phyloP scores from a whole-genome alignment of 30 jellyfish, hydroid and myxozoan genomes.

The Chrysaora quinquecirrha region DNA sequence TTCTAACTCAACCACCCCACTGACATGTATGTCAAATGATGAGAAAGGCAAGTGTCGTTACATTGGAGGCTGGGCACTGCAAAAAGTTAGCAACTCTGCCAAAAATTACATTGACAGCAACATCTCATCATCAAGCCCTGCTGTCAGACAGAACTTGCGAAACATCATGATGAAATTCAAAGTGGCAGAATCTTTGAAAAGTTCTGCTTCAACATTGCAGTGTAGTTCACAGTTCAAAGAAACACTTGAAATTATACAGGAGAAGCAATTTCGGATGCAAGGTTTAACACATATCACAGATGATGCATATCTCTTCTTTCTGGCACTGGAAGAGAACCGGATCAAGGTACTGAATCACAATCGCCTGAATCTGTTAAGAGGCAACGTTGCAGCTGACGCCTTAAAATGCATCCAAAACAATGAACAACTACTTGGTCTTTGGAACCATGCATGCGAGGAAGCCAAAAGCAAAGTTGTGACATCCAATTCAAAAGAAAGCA shows the following conservation, averaged over 20 bases:
- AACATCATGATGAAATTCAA: neutral
- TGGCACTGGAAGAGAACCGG: slow-evolving; percentile 9
- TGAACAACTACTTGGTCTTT: slow-evolving; percentile 1
- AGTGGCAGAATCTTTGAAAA: slow-evolving; percentile 1
- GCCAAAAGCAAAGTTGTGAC: slow-evolving; percentile 4
- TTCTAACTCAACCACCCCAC: slow-evolving; percentile 1
- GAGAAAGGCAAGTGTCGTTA: slow-evolving; percentile 1
- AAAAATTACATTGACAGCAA: neutral
- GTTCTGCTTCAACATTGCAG: slow-evolving; percentile 1
- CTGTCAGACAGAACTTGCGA: slow-evolving; percentile 3
- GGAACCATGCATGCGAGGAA: slow-evolving; percentile 6
- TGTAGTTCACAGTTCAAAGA: slow-evolving; percentile 2
- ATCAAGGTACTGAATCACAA: slow-evolving; percentile 1
- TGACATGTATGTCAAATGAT: neutral
- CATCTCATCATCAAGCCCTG: slow-evolving; percentile 5
- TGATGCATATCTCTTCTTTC: slow-evolving; percentile 18
- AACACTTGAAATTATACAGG: slow-evolving; percentile 9
- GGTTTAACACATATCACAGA: slow-evolving; percentile 11
- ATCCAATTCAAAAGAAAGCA: neutral
- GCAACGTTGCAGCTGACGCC: neutral
- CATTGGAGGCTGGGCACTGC: slow-evolving; percentile 6
- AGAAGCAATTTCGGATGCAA: slow-evolving; percentile 12
- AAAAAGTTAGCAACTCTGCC: slow-evolving; percentile 2
- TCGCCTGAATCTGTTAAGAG: slow-evolving; percentile 4
- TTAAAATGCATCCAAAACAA: neutral